Evolutionary conservation across 2,888 invertebrate species (phyloP).

Genomic region (Xiphydria camelus): DNA sequence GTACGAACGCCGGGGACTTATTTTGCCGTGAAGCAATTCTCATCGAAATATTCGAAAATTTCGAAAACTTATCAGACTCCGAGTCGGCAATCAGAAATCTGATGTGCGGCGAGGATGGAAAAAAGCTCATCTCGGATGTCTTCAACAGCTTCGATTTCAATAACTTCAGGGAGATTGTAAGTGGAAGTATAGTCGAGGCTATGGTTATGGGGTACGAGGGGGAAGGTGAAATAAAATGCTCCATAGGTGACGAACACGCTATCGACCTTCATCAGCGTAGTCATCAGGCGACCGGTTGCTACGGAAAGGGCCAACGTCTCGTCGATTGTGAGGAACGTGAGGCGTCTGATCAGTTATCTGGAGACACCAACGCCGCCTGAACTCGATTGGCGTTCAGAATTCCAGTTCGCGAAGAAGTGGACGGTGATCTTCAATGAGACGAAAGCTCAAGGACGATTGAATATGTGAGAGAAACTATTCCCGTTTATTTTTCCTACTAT

Average conservation of each 20-base stretch:
- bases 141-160: constrained; percentile 39
- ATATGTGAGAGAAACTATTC: constrained; percentile 41
- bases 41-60: constrained; percentile 35
- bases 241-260: constrained; percentile 38
- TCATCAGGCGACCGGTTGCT: constrained; percentile 28
- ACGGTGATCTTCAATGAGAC: constrained; percentile 26
- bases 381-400: constrained; percentile 35
- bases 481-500: no score
- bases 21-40: constrained; percentile 37
- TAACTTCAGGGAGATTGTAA: constrained; percentile 37
- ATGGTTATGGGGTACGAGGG: no score
- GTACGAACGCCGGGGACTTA: constrained; percentile 26
- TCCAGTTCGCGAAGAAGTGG: constrained; percentile 31
- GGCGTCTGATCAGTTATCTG: constrained; percentile 33
- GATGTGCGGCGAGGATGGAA: constrained; percentile 40
- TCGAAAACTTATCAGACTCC: constrained; percentile 22
- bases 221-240: neutral
- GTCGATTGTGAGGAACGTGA: constrained; percentile 33
- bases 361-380: constrained; percentile 23
- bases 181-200: constrained; percentile 11
- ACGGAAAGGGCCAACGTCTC: constrained; percentile 44
- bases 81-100: constrained; percentile 20
- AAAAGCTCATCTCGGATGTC: constrained; percentile 37
- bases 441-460: constrained; percentile 26
- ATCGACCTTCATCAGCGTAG: constrained; percentile 38